phyloP scores from a whole-genome alignment of 2,888 invertebrate genomes.

The Himalopsyche kuldschensis region DNA sequence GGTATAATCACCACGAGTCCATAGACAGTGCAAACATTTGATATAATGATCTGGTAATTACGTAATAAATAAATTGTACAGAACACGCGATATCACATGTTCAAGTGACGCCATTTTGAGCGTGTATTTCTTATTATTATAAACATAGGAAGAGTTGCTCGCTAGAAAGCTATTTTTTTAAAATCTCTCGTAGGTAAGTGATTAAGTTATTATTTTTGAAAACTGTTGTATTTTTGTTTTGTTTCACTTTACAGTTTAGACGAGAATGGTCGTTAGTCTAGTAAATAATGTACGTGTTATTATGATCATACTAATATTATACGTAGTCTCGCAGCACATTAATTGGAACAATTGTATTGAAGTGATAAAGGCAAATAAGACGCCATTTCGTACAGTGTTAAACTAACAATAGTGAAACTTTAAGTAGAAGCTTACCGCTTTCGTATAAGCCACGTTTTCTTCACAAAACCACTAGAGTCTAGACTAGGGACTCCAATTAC shows the following conservation, averaged over 20 bases:
- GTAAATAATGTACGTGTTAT: too few species aligned
- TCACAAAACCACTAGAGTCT: too few species aligned
- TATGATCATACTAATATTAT: too few species aligned
- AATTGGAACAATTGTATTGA: too few species aligned
- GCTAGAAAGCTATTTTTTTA: not conserved
- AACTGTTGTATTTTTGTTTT: not conserved
- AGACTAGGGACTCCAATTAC: too few species aligned
- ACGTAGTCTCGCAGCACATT: too few species aligned
- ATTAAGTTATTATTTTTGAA: not conserved
- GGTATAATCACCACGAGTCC: not conserved
- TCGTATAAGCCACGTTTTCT: too few species aligned
- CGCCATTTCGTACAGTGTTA: too few species aligned
- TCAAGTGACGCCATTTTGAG: not conserved
- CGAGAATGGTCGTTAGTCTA: not conserved
- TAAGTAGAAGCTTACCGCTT: too few species aligned
- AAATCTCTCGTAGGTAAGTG: not conserved
- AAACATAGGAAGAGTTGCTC: not conserved
- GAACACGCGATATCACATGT: slow-evolving; percentile 1
- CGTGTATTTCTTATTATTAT: not conserved
- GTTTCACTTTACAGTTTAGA: not conserved
- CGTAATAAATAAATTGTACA: not conserved
- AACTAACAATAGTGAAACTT: too few species aligned
- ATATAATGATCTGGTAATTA: not conserved
- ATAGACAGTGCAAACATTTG: slow-evolving; percentile 1
- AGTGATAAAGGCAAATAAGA: too few species aligned